Percentiles rank a stretch among this genome's conserved stretches.
Conservation (phyloP, 2,797 vertebrate genomes). For the Telmatherina bonti region DNA sequence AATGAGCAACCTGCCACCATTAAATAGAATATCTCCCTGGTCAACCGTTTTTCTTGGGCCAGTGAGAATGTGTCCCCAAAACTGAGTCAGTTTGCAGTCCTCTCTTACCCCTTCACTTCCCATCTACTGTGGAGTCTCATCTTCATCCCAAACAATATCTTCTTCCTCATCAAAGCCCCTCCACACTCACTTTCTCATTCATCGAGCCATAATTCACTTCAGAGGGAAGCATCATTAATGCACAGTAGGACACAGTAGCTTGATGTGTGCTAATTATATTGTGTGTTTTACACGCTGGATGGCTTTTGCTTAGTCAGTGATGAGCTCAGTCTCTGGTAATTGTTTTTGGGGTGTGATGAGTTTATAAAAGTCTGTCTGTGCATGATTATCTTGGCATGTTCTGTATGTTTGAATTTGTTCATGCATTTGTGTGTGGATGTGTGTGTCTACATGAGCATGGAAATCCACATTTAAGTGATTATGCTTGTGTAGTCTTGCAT, state of each 20-base stretch:
- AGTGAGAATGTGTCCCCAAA: not conserved
- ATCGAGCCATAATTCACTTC: slow-evolving; percentile 80
- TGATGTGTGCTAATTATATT: slow-evolving; percentile 85
- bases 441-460: slow-evolving; percentile 7
- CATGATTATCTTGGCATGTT: slow-evolving; percentile 38
- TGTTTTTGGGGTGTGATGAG: slow-evolving; percentile 83
- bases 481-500: slow-evolving; percentile 28
- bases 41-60: slow-evolving; percentile 19
- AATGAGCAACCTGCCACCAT: slow-evolving; percentile 52
- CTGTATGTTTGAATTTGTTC: slow-evolving; percentile 14
- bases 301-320: slow-evolving; percentile 83
- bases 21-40: not conserved
- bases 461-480: slow-evolving; percentile 14
- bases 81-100: slow-evolving; percentile 14
- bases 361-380: slow-evolving; percentile 74
- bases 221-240: slow-evolving; percentile 82
- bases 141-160: slow-evolving; percentile 51
- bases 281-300: slow-evolving; percentile 84
- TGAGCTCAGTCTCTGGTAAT: slow-evolving; percentile 82
- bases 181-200: slow-evolving; percentile 71
- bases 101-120: slow-evolving; percentile 8
- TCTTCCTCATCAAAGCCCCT: slow-evolving; percentile 62
- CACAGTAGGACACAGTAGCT: slow-evolving; percentile 80
- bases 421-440: slow-evolving; percentile 29
- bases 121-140: slow-evolving; percentile 13